phyloP scores from a whole-genome alignment of 2,797 vertebrate species.

The Sebastes hubbsi region DNA sequence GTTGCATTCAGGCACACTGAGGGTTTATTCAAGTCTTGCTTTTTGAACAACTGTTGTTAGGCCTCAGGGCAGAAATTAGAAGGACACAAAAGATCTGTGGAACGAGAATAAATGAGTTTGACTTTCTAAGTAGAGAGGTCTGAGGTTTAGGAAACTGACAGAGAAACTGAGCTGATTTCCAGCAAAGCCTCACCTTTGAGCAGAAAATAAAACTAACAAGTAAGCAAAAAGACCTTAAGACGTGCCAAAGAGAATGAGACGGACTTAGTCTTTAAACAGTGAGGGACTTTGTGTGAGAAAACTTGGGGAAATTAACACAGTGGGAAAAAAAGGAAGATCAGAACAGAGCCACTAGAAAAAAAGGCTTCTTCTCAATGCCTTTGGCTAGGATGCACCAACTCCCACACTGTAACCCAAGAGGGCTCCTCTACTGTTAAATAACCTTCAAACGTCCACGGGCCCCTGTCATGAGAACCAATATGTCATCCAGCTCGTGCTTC shows the following conservation, averaged over 20 bases:
- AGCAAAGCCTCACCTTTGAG: conserved; percentile 26
- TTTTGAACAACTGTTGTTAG: conserved; percentile 50
- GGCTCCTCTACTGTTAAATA: conserved; percentile 45
- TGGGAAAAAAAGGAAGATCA: conserved; percentile 32
- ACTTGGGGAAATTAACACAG: conserved; percentile 2
- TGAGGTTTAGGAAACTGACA: conserved; percentile 21
- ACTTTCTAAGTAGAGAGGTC: conserved; percentile 36
- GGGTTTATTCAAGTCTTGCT: conserved; percentile 46
- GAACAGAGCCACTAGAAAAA: conserved; percentile 9
- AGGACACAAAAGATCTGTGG: conserved; percentile 41
- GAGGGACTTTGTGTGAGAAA: conserved; percentile 7
- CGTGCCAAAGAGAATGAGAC: conserved; percentile 30
- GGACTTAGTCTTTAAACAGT: neutral
- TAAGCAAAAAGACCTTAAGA: conserved; percentile 23
- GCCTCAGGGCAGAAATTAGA: conserved; percentile 52
- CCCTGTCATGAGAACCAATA: conserved; percentile 60
- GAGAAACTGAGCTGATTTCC: conserved; percentile 21
- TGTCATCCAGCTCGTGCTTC: conserved; percentile 46
- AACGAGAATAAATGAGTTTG: conserved; percentile 36
- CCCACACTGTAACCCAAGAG: conserved; percentile 61
- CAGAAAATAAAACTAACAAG: conserved; percentile 21
- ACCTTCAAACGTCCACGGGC: conserved; percentile 51
- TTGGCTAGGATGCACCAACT: conserved; percentile 33
- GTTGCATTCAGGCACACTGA: conserved; percentile 43
- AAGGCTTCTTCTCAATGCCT: conserved; percentile 28